Percentiles rank a stretch among this genome's conserved stretches.
Conservation (phyloP, 1,140 invertebrate species). For the Sarcophaga bullata region DNA sequence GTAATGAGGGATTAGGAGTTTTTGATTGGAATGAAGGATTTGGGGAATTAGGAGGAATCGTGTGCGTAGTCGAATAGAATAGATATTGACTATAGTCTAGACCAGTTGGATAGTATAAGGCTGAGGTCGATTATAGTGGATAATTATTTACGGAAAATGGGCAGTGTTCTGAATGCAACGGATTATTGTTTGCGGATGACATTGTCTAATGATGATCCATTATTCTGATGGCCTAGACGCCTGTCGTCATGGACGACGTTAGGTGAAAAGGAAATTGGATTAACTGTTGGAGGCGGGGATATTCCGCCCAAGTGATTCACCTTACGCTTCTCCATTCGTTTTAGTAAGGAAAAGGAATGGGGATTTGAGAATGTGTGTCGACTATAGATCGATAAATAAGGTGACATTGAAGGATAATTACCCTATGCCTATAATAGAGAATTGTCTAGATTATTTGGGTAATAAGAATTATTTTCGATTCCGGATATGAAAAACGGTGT, state of each 20-base stretch:
- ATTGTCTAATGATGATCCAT: neutral
- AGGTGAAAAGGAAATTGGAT: neutral
- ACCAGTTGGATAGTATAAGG: too few species aligned
- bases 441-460: neutral
- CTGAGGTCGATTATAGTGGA: too few species aligned
- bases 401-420: neutral
- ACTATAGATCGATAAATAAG: too few species aligned
- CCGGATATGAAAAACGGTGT: neutral
- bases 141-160: too few species aligned
- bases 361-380: too few species aligned
- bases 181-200: neutral
- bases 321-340: constrained; percentile 37
- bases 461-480: neutral
- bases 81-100: too few species aligned
- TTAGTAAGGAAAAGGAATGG: constrained; percentile 32
- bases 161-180: too few species aligned
- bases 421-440: neutral
- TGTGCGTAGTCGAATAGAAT: too few species aligned
- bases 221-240: neutral
- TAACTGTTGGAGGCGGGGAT: too few species aligned
- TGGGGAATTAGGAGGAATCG: too few species aligned
- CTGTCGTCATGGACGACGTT: constrained; percentile 16
- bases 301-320: constrained; percentile 25
- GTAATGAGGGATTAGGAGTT: too few species aligned
- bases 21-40: too few species aligned